These are phyloP conservation scores for Coelinius sp. DNA, from an alignment of 2,888 invertebrate genomes.

Conservation along the genomic window DNA sequence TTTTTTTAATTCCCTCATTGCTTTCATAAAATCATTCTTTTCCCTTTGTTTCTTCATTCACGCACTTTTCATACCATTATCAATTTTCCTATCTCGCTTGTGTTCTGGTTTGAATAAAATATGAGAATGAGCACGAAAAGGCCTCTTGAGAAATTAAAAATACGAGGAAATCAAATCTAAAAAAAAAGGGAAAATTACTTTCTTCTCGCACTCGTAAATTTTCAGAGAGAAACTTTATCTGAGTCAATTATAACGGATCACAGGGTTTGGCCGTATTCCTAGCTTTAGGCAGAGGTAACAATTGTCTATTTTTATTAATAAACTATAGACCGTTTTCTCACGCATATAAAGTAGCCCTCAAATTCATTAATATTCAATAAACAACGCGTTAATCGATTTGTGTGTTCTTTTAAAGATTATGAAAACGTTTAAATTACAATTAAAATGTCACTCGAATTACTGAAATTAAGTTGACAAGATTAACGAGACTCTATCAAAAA, in stretches of 20 bases:
- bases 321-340: slow-evolving; percentile 33
- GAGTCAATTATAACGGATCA: slow-evolving; percentile 46
- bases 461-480: slow-evolving; percentile 5
- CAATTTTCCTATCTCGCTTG: neutral
- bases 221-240: slow-evolving; percentile 3
- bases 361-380: slow-evolving; percentile 49
- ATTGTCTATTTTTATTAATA: slow-evolving; percentile 42
- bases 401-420: neutral
- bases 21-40: slow-evolving; percentile 31
- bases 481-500: slow-evolving; percentile 35
- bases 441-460: slow-evolving; percentile 8
- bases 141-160: neutral
- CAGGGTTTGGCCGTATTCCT: slow-evolving; percentile 48
- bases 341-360: slow-evolving; percentile 44
- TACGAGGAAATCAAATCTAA: neutral
- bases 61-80: slow-evolving; percentile 7
- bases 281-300: slow-evolving; percentile 59
- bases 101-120: slow-evolving; percentile 2
- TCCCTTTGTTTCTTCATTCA: slow-evolving; percentile 25
- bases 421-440: slow-evolving; percentile 15
- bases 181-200: too few relatives aligned
- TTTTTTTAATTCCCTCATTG: slow-evolving; percentile 19
- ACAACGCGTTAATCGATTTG: slow-evolving; percentile 16
- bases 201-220: neutral
- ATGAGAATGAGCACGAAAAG: neutral